phyloP scores from a whole-genome alignment of 1,140 invertebrate genomes.

The Coboldia fuscipes region DNA sequence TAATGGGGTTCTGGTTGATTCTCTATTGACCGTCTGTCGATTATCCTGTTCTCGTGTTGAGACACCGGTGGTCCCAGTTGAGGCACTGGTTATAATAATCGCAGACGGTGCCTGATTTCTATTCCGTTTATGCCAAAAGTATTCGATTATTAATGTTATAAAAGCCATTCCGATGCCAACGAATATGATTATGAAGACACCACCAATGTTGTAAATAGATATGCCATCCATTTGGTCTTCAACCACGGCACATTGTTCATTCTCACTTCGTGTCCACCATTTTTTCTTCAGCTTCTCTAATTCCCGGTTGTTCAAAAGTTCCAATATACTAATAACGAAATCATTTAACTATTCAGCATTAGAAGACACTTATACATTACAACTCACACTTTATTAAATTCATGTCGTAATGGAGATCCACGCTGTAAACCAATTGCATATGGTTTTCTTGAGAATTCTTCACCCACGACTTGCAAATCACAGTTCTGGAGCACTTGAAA shows the following conservation, averaged over 20 bases:
- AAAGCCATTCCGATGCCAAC: constrained; percentile 80
- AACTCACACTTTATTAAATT: constrained; percentile 73
- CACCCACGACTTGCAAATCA: constrained; percentile 74
- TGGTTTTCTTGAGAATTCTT: constrained; percentile 91
- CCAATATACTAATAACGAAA: constrained; percentile 52
- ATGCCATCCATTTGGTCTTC: constrained; percentile 91
- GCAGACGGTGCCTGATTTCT: too few species aligned
- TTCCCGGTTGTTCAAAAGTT: constrained; percentile 75
- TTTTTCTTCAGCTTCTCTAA: constrained; percentile 84
- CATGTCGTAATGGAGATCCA: constrained; percentile 78
- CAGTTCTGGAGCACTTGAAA: constrained; percentile 74
- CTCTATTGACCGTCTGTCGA: too few species aligned
- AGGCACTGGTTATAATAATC: too few species aligned
- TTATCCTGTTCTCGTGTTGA: too few species aligned
- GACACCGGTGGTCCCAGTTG: too few species aligned
- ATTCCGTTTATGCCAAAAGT: too few species aligned
- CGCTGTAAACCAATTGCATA: constrained; percentile 93
- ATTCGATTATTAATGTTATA: too few species aligned
- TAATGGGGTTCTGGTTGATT: too few species aligned
- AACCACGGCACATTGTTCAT: constrained; percentile 61
- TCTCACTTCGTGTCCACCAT: constrained; percentile 91
- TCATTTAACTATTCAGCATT: neutral
- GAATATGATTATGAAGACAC: constrained; percentile 92
- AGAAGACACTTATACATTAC: neutral
- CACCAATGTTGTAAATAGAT: constrained; percentile 91